Base-by-base conservation (phyloP, 2,888 invertebrate genomes). In the Dorcus parallelipipedus region DNA sequence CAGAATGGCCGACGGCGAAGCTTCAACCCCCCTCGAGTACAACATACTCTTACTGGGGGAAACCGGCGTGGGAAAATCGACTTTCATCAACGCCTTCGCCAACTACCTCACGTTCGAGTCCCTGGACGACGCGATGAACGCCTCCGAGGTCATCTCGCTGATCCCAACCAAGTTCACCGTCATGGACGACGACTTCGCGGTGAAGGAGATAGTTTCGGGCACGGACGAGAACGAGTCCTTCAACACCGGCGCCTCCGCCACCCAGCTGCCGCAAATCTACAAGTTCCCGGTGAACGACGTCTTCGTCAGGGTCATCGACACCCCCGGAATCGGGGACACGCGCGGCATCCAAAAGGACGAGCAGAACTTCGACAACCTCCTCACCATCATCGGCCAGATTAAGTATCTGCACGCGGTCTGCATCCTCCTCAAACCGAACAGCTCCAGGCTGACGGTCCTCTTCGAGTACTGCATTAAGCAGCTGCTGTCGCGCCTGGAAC, bases 331-430 rank as follows among this genome's bases (percentile, higher is more conserved):
- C 20, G 62, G 70, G 1, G 73, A 72, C 49, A 70, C 70, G 2
- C 63, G 69, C 23, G 73, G 73, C 1, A 60, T 63, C 4, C 58
- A 62, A 38, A 61, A 69, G 39, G 71, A 72, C 50, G 61, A 70
- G 38, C 51, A 56, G 9, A 74, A 74, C 49, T 73, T 70, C 56
- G 73, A 73, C 51, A 68, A 69, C 38, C 69, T 75, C 38, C 59
- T 64, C 6, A 38, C 14, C 2, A 54, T 52, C 14, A 43, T 64
- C 5, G 61, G 52, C 2, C 57, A 58, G 50, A 49, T 61, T 8
- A 42, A 57, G 40, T 47, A 62, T 3, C 33, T 64, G 8, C 54
- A 63, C 49, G 64, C 59, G 8, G 61, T 64, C 33, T 60, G 63
- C 41, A 56, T 64, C 23, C 17, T 64, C 47, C 49, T 64, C 20